Percentiles rank a stretch among this genome's conserved stretches.
Evolutionary conservation across 2,888 invertebrate species (phyloP).

Genomic region (Latrodectus hesperus): DNA sequence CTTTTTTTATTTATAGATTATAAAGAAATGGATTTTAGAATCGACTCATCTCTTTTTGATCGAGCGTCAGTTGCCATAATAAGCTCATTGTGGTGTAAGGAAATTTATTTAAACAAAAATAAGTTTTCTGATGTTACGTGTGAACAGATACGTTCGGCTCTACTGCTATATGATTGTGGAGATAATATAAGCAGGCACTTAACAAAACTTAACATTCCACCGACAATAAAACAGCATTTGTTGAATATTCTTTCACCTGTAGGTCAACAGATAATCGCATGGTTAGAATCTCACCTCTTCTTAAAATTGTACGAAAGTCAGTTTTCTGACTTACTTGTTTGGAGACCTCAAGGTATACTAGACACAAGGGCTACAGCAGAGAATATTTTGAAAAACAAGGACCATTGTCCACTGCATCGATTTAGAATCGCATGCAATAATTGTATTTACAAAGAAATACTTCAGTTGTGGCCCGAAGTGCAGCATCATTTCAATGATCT

Average conservation of each 20-base stretch:
- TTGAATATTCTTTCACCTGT: not conserved
- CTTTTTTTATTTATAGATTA: too few relatives aligned
- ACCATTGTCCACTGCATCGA: not conserved
- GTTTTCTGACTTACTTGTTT: not conserved
- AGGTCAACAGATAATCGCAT: not conserved
- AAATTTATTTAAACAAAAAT: not conserved
- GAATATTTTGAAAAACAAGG: not conserved
- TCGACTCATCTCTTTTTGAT: not conserved
- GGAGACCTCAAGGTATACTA: not conserved
- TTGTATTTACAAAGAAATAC: not conserved
- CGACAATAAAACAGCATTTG: not conserved
- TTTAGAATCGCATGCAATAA: conserved; percentile 5
- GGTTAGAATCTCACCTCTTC: not conserved
- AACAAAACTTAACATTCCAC: not conserved
- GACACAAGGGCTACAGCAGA: not conserved
- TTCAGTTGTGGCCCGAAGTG: not conserved
- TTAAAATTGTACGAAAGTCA: not conserved
- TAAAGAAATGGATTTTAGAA: not conserved
- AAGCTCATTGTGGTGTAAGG: not conserved
- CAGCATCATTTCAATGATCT: not conserved
- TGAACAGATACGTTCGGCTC: too few relatives aligned
- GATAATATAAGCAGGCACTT: not conserved
- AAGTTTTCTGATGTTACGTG: too few relatives aligned
- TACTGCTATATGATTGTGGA: not conserved
- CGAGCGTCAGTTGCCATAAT: not conserved